These are phyloP conservation scores for Anneissia japonica DNA, from an alignment of 35 echinoderm and acorn worm species.

Conservation along the genomic window DNA sequence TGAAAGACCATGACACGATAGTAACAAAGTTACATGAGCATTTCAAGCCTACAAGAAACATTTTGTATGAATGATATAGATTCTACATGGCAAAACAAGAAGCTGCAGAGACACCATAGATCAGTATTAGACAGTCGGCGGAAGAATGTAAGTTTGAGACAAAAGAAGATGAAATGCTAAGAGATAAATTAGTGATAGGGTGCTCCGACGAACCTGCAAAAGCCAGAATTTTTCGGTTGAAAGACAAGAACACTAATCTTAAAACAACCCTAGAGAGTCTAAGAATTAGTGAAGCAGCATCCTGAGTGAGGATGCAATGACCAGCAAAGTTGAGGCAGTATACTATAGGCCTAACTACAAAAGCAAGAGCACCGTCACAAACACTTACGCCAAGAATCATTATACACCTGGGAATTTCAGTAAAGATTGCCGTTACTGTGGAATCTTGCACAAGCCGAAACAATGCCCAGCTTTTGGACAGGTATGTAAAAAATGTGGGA, in stretches of 20 bases:
- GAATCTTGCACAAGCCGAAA: conserved; percentile 9
- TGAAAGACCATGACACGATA: conserved; percentile 7
- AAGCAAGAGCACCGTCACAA: background rate
- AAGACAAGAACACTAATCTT: too few relatives aligned
- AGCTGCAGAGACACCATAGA: conserved; percentile 21
- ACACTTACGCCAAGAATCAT: conserved; percentile 13
- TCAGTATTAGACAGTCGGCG: too few relatives aligned
- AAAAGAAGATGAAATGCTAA: conserved; percentile 7
- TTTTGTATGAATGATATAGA: conserved; percentile 10
- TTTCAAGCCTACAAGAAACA: conserved; percentile 31
- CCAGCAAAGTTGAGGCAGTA: conserved; percentile 7
- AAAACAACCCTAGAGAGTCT: too few relatives aligned
- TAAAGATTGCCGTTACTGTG: conserved; percentile 19
- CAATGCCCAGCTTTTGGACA: conserved; percentile 21
- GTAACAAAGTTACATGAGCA: conserved; percentile 13
- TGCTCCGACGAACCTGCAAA: too few relatives aligned
- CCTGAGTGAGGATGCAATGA: background rate
- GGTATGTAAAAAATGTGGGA: conserved; percentile 10
- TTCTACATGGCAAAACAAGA: conserved; percentile 27
- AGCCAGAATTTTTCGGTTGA: too few relatives aligned
- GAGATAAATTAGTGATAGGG: too few relatives aligned
- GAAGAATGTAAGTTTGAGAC: conserved; percentile 4
- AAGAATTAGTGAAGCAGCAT: background rate
- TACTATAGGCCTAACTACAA: background rate
- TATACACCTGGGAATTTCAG: background rate